Percentiles rank a stretch among this genome's conserved stretches.
phyloP scores from a whole-genome alignment of 2,113 vertebrate genomes.

The Passer montanus region DNA sequence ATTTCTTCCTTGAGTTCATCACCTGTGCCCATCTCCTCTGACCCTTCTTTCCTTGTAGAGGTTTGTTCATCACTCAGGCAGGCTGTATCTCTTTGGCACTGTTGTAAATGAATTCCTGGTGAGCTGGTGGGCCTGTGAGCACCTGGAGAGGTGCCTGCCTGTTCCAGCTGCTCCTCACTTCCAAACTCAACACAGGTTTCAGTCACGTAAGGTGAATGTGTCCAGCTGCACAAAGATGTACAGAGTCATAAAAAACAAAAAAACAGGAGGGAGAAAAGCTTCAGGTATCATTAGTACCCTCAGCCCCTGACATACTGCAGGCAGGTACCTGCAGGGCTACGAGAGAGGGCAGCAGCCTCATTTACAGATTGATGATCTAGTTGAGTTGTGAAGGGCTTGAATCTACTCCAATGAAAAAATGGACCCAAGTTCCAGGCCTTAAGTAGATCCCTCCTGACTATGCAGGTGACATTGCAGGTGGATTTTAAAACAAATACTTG shows the following conservation, averaged over 20 bases:
- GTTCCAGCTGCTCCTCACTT: neutral
- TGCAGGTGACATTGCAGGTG: neutral
- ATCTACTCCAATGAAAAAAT: neutral
- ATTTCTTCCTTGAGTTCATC: neutral
- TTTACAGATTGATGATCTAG: neutral
- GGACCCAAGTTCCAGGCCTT: neutral
- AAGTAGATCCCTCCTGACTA: neutral
- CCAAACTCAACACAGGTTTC: fast-evolving
- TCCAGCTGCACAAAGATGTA: neutral
- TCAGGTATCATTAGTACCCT: neutral
- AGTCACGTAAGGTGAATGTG: neutral
- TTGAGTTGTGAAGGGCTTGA: neutral
- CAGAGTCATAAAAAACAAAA: neutral
- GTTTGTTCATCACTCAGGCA: neutral
- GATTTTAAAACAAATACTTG: neutral
- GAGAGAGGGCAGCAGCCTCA: neutral
- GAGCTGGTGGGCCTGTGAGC: neutral
- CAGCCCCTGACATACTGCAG: neutral
- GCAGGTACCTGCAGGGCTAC: neutral
- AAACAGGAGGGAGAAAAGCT: neutral
- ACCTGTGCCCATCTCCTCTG: neutral
- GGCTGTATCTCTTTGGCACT: neutral
- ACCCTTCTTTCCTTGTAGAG: neutral
- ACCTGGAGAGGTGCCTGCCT: neutral
- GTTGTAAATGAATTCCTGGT: neutral